Evolutionary conservation across 2,113 vertebrate genomes (phyloP).

Genomic region (Eidolon helvum): DNA sequence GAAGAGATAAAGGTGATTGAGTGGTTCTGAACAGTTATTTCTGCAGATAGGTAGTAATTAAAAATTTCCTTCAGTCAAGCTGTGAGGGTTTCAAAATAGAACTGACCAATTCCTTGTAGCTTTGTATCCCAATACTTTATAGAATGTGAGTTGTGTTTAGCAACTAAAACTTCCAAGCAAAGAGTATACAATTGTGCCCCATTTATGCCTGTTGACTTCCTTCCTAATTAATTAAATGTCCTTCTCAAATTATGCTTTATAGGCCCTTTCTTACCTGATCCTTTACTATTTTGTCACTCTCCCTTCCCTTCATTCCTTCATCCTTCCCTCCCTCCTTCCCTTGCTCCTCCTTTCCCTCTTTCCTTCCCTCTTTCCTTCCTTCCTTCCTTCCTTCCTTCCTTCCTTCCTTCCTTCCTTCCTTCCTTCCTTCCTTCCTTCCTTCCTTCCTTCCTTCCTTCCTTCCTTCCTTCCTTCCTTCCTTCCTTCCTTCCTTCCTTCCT

Average conservation of each 20-base stretch:
- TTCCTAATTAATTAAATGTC: background rate
- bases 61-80: constrained; percentile 15
- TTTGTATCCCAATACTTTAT: background rate
- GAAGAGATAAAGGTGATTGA: background rate
- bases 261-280: background rate
- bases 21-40: background rate
- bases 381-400: no score
- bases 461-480: background rate
- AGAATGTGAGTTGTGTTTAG: background rate
- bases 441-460: background rate
- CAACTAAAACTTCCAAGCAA: background rate
- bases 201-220: background rate
- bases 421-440: background rate
- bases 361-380: background rate
- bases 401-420: background rate
- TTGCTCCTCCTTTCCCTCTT: no score
- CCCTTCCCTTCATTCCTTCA: background rate
- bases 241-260: background rate
- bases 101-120: background rate
- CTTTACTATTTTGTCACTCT: background rate
- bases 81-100: background rate
- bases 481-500: background rate
- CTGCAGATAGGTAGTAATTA: constrained; percentile 21
- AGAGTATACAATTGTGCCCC: background rate
- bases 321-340: background rate